These are phyloP conservation scores for Desmodus rotundus DNA, from an alignment of 2,113 vertebrate species.

Conservation along the genomic window DNA sequence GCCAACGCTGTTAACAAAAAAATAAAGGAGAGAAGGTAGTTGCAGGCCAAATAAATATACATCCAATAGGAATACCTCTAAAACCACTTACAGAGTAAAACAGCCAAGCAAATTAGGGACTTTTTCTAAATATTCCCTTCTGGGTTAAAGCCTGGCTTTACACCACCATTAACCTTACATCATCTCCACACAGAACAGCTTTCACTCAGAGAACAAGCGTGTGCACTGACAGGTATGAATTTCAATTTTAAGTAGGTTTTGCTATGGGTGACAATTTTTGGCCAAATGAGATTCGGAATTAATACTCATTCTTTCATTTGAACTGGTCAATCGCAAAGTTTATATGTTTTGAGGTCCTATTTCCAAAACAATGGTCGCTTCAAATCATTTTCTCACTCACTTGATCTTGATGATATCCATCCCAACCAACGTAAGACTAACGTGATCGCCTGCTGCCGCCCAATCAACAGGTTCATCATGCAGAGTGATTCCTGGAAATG, in stretches of 20 bases:
- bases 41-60: not conserved
- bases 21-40: not conserved
- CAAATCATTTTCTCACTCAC: conserved; percentile 84
- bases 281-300: conserved; percentile 14
- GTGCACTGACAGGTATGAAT: conserved; percentile 54
- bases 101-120: not conserved
- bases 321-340: conserved; percentile 60
- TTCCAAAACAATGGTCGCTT: conserved; percentile 75
- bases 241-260: conserved; percentile 58
- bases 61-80: not conserved
- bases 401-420: conserved; percentile 99
- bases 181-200: not conserved
- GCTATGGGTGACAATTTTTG: not conserved
- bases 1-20: conserved; percentile 85
- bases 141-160: conserved; percentile 3
- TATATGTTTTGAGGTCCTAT: conserved; percentile 55
- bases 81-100: not conserved
- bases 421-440: conserved; percentile 96
- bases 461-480: conserved; percentile 95
- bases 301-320: conserved; percentile 74
- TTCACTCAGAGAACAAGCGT: conserved; percentile 10
- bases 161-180: not conserved
- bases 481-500: conserved; percentile 94
- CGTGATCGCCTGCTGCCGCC: conserved; percentile 97
- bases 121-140: conserved; percentile 2